Evolutionary conservation across 2,888 invertebrate species (phyloP), one percentile per base, ranked within the genome.

Genomic region (Cosmorhoe ocellata): DNA sequence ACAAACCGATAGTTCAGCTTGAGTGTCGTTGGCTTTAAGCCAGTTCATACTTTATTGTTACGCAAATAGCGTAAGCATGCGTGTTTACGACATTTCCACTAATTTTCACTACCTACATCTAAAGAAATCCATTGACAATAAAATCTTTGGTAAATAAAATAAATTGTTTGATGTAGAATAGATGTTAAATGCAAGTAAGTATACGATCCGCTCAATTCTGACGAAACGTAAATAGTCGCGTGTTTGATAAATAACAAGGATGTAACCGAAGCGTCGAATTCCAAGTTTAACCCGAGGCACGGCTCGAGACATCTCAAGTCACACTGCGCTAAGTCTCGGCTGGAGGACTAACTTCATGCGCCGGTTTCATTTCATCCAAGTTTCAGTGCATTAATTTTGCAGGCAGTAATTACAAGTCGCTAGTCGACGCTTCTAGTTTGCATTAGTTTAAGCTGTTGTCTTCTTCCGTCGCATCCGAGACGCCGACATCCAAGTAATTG

Each of bases 371-470:
- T 88, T 84, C 82, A 81, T 80, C 76, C 81, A 81, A 84, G 85
- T 87, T 84, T 81, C 79, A 77, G 80, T 84, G 84, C 87, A 88
- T 88, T 89, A 87, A 87, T 88, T 86, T 87, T 88, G 84, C 85
- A 87, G 71, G 80, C 81, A 76, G 87, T 88, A 88, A 89, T 88
- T 88, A 88, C 85, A 82, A 84, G 85, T 84, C 81, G 73, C 80
- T 75, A 81, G 81, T 79, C 80, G 82, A 74, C 84, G 78, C 77
- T 75, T 79, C 76, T 73, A 80, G 78, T 84, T 82, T 76, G 75
- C 81, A 81, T 88, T 84, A 88, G 82, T 87, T 84, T 77, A 76
- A 80, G 77, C 77, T 74, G 80, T 79, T 81, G 81, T 81, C 79
- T 82, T 76, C 76, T 66, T 64, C 64, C 67, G 68, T 75, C 74